Base-by-base conservation (phyloP, 2,888 invertebrate species). In the Hydraecia micacea region DNA sequence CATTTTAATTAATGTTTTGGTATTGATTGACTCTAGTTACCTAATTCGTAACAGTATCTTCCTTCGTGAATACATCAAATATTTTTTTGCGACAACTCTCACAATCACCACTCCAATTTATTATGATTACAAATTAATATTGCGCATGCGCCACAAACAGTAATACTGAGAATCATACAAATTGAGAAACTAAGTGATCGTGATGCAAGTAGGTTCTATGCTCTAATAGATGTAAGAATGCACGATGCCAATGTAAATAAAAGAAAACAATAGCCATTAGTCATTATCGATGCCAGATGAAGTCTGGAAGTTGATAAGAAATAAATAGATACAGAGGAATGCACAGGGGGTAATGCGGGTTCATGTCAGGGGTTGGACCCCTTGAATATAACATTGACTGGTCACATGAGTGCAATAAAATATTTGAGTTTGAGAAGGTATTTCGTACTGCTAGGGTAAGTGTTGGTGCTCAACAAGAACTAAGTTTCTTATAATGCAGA, bases 151-250 rank as follows among this genome's bases (percentile, higher is more conserved):
- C 58, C 67, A 74, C 68, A 68, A 36, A 46, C 73, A 63, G 65
- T 62, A 77, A 69, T 85, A 81, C 87, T 78, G 63, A 84, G 89
- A 88, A 87, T 79, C 55, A 76, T 77, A 75, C 39, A 63, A 76
- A 73, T 87, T 79, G 77, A 91, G 89, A 90, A 90, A 90, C 86
- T 81, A 76, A 80, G 83, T 83, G 87, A 89, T 90, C 79, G 81
- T 89, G 83, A 91, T 90, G 91, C 86, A 91, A 91, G 86, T 91
- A 88, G 89, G 89, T 86, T 88, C 79, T 85, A 88, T 89, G 92
- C 89, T 89, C 90, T 86, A 89, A 88, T 88, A 87, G 86, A 83
- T 86, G 77, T 77, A 76, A 85, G 83, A 84, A 86, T 85, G 81
- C 75, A 75, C 77, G 80, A 86, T 85, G 77, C 72, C 65, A 77